A percentile compares a stretch with the other conserved stretches of the same genome.
Conservation (phyloP, 2,888 invertebrate species). For the Allophyes oxyacanthae region DNA sequence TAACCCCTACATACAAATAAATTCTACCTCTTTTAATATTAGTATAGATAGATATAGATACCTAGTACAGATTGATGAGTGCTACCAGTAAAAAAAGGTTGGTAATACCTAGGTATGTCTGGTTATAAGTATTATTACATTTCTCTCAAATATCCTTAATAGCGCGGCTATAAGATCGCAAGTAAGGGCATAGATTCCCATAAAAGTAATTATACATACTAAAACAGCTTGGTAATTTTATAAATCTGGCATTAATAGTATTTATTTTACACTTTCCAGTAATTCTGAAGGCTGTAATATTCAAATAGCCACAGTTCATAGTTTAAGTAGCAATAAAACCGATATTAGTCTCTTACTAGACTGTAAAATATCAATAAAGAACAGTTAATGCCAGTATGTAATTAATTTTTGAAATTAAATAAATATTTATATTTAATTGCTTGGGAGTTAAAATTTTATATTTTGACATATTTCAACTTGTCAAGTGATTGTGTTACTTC, state of each 20-base stretch:
- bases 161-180: no score
- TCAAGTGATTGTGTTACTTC: not conserved
- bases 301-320: conserved; percentile 36
- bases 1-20: no score
- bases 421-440: conserved; percentile 8
- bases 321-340: conserved; percentile 45
- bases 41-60: no score
- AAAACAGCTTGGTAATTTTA: conserved; percentile 24
- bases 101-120: no score
- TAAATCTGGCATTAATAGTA: conserved; percentile 23
- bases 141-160: no score
- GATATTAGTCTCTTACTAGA: conserved; percentile 16
- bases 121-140: no score
- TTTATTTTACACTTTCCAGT: conserved; percentile 47
- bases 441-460: conserved; percentile 11
- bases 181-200: conserved; percentile 12
- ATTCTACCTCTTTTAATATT: no score
- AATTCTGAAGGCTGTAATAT: conserved; percentile 31
- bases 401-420: conserved; percentile 8
- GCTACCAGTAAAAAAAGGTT: no score
- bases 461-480: not conserved
- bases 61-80: no score
- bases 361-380: conserved; percentile 41
- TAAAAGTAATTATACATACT: conserved; percentile 43
- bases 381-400: conserved; percentile 5